Base-by-base conservation (phyloP, 92 coral and sea anemone genomes). In the Plumapathes pennacea region DNA sequence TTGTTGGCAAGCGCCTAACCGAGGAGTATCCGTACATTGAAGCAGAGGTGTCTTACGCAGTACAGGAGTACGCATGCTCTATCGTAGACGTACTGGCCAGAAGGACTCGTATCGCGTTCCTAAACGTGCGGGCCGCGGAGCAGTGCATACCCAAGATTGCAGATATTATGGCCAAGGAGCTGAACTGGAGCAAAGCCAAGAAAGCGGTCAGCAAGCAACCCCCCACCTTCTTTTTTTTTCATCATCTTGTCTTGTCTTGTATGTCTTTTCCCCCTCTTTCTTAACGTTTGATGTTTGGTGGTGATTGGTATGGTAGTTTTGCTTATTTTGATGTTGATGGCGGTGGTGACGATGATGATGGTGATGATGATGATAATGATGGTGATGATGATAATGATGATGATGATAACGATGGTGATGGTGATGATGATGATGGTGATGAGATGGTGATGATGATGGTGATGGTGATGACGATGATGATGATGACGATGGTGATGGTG, bases 101-200 rank as follows among this genome's bases (percentile, higher is more conserved):
- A 52, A 69, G 98, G 38, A 92, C 96, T 36, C 84, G 98, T n/a
- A 63, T 92, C 25, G 96, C 98, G 60, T 92, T 92, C 43, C 39
- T 92, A 57, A 81, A 92, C 57, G 98, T 79, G 38, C 83, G 76
- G 49, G 85, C 91, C 43, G 96, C 98, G 9, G 65, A 67, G 27
- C 96, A 92, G 23, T 84, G 83, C 14, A 70, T 81, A 4, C 94
- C 98, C 21, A 75, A 80, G 60, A 83, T 92, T 46, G 98, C 83
- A 29, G 98, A 92, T 10, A 73, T 92, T 55, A 84, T 92, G 98
- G 96, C 79, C n/a, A 82, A 84, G 71, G 98, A 92, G 60, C 72
- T 92, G 57, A 76, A 79, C 49, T 92, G 98, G 98, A 76, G 78
- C 62, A 70, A 72, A 54, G 67, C 81, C 33, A 72, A 73, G 56